Conservation (phyloP, 2,888 invertebrate species). For the Leucophora obtusa region DNA sequence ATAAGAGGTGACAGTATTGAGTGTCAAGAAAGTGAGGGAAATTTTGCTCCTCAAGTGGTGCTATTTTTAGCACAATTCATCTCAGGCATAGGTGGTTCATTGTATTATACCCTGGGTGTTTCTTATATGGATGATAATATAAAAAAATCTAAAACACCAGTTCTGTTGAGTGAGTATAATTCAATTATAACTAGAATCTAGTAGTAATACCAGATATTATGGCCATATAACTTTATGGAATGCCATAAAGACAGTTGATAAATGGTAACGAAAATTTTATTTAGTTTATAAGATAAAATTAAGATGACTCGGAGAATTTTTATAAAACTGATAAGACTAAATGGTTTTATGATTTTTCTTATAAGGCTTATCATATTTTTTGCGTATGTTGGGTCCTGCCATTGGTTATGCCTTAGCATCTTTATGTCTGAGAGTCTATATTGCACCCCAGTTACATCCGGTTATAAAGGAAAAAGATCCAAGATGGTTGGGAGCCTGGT, state of each 20-base stretch:
- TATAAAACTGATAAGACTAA: not conserved
- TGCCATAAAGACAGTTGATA: conserved; percentile 25
- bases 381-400: conserved; percentile 85
- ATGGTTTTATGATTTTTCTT: not conserved
- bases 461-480: conserved; percentile 84
- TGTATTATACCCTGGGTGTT: conserved; percentile 85
- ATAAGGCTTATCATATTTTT: conserved; percentile 83
- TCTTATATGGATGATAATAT: conserved; percentile 88
- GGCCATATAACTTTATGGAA: conserved; percentile 16
- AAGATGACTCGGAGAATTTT: not conserved
- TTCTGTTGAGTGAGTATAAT: conserved; percentile 82
- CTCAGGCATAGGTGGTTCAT: conserved; percentile 84
- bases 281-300: conserved; percentile 4
- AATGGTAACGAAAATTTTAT: not conserved
- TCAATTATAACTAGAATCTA: not conserved
- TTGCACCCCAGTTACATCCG: conserved; percentile 83
- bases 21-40: conserved; percentile 81
- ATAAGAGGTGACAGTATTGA: conserved; percentile 74
- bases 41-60: conserved; percentile 82
- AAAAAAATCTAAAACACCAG: conserved; percentile 86
- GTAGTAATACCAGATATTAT: conserved; percentile 9
- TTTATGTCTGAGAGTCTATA: conserved; percentile 83
- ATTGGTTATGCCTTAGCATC: conserved; percentile 84
- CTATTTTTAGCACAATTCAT: conserved; percentile 85
- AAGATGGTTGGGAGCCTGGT: conserved; percentile 91